A percentile compares a stretch with the other conserved stretches of the same genome.
Conservation (phyloP, 2,797 vertebrate genomes). For the Myotis myotis region DNA sequence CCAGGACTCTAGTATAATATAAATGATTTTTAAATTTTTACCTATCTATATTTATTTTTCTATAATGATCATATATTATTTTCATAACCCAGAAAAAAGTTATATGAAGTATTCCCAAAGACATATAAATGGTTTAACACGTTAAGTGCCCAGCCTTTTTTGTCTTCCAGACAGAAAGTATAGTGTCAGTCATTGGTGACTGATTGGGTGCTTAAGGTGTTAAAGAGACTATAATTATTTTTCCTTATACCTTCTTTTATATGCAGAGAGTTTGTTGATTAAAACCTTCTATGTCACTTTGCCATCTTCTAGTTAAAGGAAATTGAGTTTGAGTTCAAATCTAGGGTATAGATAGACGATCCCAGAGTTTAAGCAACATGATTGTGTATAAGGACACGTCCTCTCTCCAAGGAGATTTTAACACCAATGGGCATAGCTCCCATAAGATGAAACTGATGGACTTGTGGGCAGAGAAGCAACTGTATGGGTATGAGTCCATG, state of each 20-base stretch:
- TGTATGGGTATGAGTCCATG: neutral
- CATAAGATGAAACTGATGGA: neutral
- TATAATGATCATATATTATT: neutral
- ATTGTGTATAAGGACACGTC: neutral
- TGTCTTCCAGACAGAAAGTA: too few relatives aligned
- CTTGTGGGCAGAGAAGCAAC: neutral
- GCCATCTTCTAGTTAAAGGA: neutral
- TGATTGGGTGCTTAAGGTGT: too few relatives aligned
- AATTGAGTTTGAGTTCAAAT: neutral
- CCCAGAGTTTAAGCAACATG: accelerated
- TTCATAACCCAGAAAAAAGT: neutral
- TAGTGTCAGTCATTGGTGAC: too few relatives aligned
- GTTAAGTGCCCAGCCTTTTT: too few relatives aligned
- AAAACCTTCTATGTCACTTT: neutral
- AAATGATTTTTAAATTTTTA: neutral
- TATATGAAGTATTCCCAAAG: neutral
- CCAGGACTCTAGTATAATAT: neutral
- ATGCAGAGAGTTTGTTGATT: neutral
- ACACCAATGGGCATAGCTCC: neutral
- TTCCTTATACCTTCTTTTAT: neutral
- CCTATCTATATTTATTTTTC: neutral
- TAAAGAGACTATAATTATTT: neutral
- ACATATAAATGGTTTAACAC: neutral
- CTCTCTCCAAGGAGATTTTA: neutral
- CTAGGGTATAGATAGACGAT: neutral